phyloP scores from a whole-genome alignment of 2,113 vertebrate species.

The Harpagus bidentatus region DNA sequence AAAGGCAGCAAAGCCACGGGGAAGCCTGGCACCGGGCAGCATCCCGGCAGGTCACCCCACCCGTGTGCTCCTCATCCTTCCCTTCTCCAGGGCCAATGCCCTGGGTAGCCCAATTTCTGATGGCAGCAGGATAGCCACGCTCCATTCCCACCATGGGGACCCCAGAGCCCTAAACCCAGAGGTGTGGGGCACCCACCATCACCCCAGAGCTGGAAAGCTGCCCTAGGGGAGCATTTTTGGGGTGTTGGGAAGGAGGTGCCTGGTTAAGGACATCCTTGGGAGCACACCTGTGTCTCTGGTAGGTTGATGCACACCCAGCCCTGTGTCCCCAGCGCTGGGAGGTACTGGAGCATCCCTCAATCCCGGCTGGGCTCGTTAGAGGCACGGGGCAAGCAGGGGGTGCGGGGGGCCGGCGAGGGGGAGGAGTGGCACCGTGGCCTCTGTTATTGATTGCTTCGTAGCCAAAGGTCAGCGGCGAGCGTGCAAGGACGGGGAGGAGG shows the following conservation, averaged over 20 bases:
- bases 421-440: not conserved
- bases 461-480: conserved; percentile 29
- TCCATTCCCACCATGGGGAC: not conserved
- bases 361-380: not conserved
- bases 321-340: rapidly evolving
- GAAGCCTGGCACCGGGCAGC: not conserved
- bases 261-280: not conserved
- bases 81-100: rapidly evolving
- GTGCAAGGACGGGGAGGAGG: not conserved
- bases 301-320: not conserved
- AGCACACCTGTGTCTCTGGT: not conserved
- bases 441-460: not conserved
- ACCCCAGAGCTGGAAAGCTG: not conserved
- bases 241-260: not conserved
- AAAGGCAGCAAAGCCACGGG: rapidly evolving
- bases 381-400: not conserved
- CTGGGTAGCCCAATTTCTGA: not conserved
- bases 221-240: not conserved
- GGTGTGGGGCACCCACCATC: not conserved
- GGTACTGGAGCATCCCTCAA: not conserved
- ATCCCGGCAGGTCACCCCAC: rapidly evolving
- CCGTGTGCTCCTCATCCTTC: rapidly evolving
- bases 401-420: not conserved
- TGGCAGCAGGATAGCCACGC: not conserved
- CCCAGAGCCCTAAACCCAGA: not conserved